A percentile compares a stretch with the other conserved stretches of the same genome.
Evolutionary conservation across 2,888 invertebrate species (phyloP).

Genomic region (Caenorhabditis becei): DNA sequence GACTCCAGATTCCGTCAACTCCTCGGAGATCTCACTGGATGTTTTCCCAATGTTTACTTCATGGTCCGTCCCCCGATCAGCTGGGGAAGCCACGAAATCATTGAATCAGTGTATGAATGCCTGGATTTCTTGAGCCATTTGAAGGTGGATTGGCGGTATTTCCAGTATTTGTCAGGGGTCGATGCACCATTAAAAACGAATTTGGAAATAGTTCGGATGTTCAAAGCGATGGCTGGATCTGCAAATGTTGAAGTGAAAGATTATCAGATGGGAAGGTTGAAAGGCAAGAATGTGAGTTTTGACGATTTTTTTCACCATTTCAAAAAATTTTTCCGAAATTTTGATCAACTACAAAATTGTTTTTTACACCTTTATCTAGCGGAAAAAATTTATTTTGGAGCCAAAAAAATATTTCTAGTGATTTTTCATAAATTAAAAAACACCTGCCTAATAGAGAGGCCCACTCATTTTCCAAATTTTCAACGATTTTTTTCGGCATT

Average conservation of each 20-base stretch:
- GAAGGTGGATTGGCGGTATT: slow-evolving; percentile 63
- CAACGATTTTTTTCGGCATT: too few relatives aligned
- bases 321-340: too few relatives aligned
- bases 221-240: slow-evolving; percentile 62
- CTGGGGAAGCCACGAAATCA: slow-evolving; percentile 68
- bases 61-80: slow-evolving; percentile 68
- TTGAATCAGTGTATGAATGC: slow-evolving; percentile 61
- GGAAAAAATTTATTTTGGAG: too few relatives aligned
- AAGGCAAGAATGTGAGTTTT: slow-evolving; percentile 58
- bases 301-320: too few relatives aligned
- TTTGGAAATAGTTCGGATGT: slow-evolving; percentile 66
- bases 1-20: slow-evolving; percentile 62
- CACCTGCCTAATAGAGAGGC: too few relatives aligned
- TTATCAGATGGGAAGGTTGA: slow-evolving; percentile 29
- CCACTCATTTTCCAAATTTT: too few relatives aligned
- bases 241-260: slow-evolving; percentile 58
- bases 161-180: slow-evolving; percentile 66
- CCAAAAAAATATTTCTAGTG: too few relatives aligned
- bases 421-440: too few relatives aligned
- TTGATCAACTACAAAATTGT: too few relatives aligned
- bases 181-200: slow-evolving; percentile 69
- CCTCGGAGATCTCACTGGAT: slow-evolving; percentile 61
- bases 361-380: too few relatives aligned
- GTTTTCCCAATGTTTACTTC: slow-evolving; percentile 74
- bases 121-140: slow-evolving; percentile 55